Evolutionary conservation across 2,113 vertebrate genomes (phyloP), one percentile per base, ranked within the genome.

Genomic region (Nycticorax nycticorax): DNA sequence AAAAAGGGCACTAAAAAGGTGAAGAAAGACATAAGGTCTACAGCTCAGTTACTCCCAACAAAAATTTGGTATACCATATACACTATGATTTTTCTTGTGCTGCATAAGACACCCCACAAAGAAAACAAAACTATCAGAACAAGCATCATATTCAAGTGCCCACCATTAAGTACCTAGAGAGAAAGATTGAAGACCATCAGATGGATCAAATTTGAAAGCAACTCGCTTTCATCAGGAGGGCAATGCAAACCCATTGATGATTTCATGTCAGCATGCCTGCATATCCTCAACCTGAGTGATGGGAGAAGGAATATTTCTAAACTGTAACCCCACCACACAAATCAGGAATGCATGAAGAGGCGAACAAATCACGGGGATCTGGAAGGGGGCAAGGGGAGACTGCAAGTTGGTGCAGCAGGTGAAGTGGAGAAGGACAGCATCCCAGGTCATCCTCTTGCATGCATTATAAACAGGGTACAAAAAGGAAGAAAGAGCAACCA

Each of bases 121-220:
- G 32, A 35, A 84, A 41, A 5, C n/a, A n/a, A 18, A 63, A 71
- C 37, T 35, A 37, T n/a, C 14, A 63, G 28, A 69, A 50, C 14
- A 69, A 64, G 23, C 7, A 75, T 4, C 28, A 18, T 41, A 37
- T 28, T 41, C 52, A 37, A 60, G 30, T 18, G n/a, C 23, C 16
- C 5, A 1, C 18, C 30, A 41, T 41, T 17, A 55, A 72, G 35
- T 3, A 72, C 28, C 69, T 41, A 28, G 24, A 43, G 7, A 66
- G n/a, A 26, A 82, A 76, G 23, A 27, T 1, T 27, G 11, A 72
- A 71, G 30, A 55, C 28, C 45, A 60, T 20, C 26, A 66, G 26
- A 28, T 5, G 4, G n/a, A 41, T 26, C 63, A 53, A 24, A 24
- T 55, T 0, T 41, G 26, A 48, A 55, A 72, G 32, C 0, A 0